Evolutionary conservation across 2,113 vertebrate genomes (phyloP).

Genomic region (Pterocles orientalis): DNA sequence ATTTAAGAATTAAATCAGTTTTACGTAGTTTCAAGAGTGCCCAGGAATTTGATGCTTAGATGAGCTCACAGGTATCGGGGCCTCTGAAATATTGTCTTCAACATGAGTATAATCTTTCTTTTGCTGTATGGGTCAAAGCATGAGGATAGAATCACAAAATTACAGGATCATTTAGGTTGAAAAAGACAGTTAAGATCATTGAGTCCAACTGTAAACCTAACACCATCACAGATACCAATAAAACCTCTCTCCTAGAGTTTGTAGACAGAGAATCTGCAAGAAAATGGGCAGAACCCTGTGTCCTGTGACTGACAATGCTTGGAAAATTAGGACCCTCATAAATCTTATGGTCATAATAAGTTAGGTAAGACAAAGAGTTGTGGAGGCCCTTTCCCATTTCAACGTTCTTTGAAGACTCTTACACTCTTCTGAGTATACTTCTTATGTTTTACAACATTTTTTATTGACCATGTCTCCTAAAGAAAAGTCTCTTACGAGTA

Average conservation of each 20-base stretch:
- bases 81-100: not conserved
- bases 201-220: not conserved
- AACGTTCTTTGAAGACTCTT: not conserved
- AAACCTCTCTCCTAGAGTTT: not conserved
- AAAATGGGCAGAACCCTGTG: not conserved
- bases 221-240: not conserved
- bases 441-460: not conserved
- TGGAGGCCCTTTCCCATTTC: not conserved
- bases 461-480: not conserved
- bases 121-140: not conserved
- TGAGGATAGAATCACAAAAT: not conserved
- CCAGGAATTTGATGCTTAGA: not conserved
- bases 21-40: not conserved
- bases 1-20: not conserved
- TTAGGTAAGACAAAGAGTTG: not conserved
- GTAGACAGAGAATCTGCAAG: not conserved
- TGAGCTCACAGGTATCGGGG: not conserved
- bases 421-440: not conserved
- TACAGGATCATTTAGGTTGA: not conserved
- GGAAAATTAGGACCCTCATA: not conserved
- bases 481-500: not conserved
- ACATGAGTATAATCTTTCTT: not conserved
- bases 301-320: not conserved
- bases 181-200: not conserved
- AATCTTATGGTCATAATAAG: not conserved